Base-by-base conservation (phyloP, 2,888 invertebrate genomes). In the Erebia epiphron region DNA sequence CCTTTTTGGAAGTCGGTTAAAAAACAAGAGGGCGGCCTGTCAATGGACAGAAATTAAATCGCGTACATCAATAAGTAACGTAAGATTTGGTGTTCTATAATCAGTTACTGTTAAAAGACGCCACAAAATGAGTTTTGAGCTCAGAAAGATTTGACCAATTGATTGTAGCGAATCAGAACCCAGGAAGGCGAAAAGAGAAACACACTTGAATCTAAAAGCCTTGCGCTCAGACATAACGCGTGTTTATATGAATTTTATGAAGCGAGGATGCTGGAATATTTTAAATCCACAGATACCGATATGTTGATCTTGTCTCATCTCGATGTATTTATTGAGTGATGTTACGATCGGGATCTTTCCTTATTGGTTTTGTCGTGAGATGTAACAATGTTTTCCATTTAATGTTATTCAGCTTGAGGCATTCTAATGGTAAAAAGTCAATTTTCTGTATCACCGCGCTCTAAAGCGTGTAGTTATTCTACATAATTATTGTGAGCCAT, bases 221-320 rank as follows among this genome's bases (percentile, higher is more conserved):
- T 52, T 14, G 14, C 3, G 26, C 4, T 57, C 26, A 11, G n/a
- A 64, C n/a, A 64, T 35, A 18, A 54, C 41, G 14, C 41, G 13
- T 56, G 41, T 66, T 66, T 56, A 43, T 56, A 66, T n/a, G 56
- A 86, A 88, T 86, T 86, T 86, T 84, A 82, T 84, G 86, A 85
- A 86, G 84, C 86, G 83, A 82, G 84, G 85, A 86, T 87, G 84
- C 84, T 85, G 87, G 88, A 89, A 91, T 90, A 90, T 90, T 91
- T 92, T 89, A 91, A 90, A 88, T 83, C 85, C 81, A 84, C 84
- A 84, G 71, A 81, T 80, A 83, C 78, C 86, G 86, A 88, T 88
- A 86, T 91, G 86, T 91, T 92, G 90, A 90, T 90, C 87, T 90
- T 90, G 86, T 86, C 86, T 90, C 89, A 88, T 90, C 86, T 88